Evolutionary conservation across 1,140 invertebrate genomes (phyloP), one percentile per base, ranked within the genome.

Genomic region (Papilio xuthus): DNA sequence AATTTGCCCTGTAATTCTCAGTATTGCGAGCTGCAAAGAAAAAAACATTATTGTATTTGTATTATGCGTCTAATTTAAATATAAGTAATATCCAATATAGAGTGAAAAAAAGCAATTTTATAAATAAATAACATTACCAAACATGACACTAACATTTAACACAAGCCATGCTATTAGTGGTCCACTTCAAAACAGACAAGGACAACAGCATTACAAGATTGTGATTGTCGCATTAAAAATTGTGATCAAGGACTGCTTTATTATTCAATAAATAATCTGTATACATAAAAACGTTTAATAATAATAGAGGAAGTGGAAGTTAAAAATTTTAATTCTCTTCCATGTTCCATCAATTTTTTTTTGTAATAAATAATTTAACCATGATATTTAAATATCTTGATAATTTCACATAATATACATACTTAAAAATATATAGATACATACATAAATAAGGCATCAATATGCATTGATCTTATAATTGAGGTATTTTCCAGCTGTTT

Each of bases 1-100:
- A 86, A 88, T 90, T 92, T 92, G 91, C 90, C 91, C 90, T 89
- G 85, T 81, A 82, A 67, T 79, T 78, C 63, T 85, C 79, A 85
- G 77, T 82, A 85, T 80, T 82, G 81, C 79, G 72, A 87, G 83
- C 90, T 92, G 89, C 32, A 90, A 90, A 89, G 81, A 84, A 89
- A 85, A 89, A 82, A 85, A 86, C 80, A 83, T 79, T 75, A 81
- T 81, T 78, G 78, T 74, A 84, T 63, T 76, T 82, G 60, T 67
- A 67, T 73, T 78, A 80, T 44, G 44, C 77, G 71, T 73, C 42
- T 50, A 78, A 74, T 71, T 6, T 6, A 20, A 56, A 26, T 60
- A 60, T 60, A 28, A 26, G 26, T 4, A 6, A 60, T 15, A 67
- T 28, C 28, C 0, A 28, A 63, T 67, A 6, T 67, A 67, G 2